These are phyloP conservation scores for Haliclona indistincta DNA, from an alignment of 37 sponge, comb jelly and placozoan genomes.

Conservation along the genomic window DNA sequence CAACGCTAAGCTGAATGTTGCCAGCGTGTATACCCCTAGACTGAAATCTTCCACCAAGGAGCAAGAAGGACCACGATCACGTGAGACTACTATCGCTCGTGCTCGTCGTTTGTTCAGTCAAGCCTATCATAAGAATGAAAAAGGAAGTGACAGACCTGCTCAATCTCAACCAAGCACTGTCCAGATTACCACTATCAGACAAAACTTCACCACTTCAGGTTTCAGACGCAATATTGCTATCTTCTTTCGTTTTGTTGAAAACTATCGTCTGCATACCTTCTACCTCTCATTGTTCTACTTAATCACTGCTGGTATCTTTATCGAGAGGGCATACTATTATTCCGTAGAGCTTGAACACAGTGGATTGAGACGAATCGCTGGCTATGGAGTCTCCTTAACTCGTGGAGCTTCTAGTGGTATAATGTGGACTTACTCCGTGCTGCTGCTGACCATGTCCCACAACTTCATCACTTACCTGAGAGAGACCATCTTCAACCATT, in stretches of 20 bases:
- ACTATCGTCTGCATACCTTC: constrained; percentile 91
- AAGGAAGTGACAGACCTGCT: constrained; percentile 35
- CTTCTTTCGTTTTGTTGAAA: constrained; percentile 68
- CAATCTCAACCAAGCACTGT: constrained; percentile 7
- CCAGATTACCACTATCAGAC: constrained; percentile 4
- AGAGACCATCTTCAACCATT: constrained; percentile 87
- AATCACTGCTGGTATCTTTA: constrained; percentile 68
- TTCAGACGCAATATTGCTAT: constrained; percentile 15
- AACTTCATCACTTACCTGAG: constrained; percentile 94
- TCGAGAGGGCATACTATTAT: constrained; percentile 88
- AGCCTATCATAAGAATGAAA: no score
- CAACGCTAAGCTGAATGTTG: constrained; percentile 71
- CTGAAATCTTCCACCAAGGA: constrained; percentile 27
- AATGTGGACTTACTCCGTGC: constrained; percentile 90
- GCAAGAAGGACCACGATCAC: constrained; percentile 19
- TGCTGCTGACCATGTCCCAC: constrained; percentile 92
- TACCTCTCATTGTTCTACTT: constrained; percentile 73
- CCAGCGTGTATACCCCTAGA: constrained; percentile 55
- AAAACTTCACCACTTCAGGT: neutral
- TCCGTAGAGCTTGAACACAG: constrained; percentile 83
- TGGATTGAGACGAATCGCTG: constrained; percentile 91
- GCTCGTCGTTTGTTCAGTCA: constrained; percentile 77
- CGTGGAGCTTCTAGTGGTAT: constrained; percentile 93
- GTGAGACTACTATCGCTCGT: constrained; percentile 76
- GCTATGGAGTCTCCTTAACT: constrained; percentile 91